Evolutionary conservation across 1,140 invertebrate genomes (phyloP), one percentile per base, ranked within the genome.

Genomic region (Stegodyphus dumicola): DNA sequence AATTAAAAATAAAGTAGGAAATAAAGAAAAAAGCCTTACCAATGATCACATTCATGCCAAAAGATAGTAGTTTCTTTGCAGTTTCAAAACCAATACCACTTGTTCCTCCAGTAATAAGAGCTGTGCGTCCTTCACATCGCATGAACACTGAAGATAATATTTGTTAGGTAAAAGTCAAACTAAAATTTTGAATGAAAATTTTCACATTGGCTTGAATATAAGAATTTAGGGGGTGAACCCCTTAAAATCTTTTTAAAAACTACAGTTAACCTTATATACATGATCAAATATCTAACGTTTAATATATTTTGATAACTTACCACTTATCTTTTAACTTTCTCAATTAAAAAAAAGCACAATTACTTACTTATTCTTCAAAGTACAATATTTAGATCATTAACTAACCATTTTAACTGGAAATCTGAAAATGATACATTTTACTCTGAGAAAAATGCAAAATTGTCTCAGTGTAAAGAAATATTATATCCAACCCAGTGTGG

Each of bases 51-150:
- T 93, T 93, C 91, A 96, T 94, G 87, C 96, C 94, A 89, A 94
- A 94, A 89, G 95, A 91, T 48, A 97, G 90, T 18, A 98, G 91
- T 90, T 94, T 94, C 90, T 94, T 94, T 11, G 96, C 94, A 15
- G 97, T 93, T 90, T 94, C 92, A n/a, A 92, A 91, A 15, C 96
- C 97, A 89, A 98, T 97, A 17, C 97, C 96, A 88, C 95, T 91
- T 51, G 94, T 94, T 11, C 96, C 96, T 80, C 96, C 97, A 69
- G 81, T 85, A 54, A 85, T 70, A 0, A 85, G 51, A 69, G 81
- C 81, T 33, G 81, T 85, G 6, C 73, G 60, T 54, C 81, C 81
- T 70, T 85, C 81, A 77, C 81, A 85, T 54, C 81, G 67, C n/a
- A 85, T 6, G 65, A 85, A 85, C 13, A 85, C 81, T 85, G 51